These are phyloP conservation scores for Cataglyphis rosenhaueri DNA, from an alignment of 2,888 invertebrate species.

Conservation along the genomic window DNA sequence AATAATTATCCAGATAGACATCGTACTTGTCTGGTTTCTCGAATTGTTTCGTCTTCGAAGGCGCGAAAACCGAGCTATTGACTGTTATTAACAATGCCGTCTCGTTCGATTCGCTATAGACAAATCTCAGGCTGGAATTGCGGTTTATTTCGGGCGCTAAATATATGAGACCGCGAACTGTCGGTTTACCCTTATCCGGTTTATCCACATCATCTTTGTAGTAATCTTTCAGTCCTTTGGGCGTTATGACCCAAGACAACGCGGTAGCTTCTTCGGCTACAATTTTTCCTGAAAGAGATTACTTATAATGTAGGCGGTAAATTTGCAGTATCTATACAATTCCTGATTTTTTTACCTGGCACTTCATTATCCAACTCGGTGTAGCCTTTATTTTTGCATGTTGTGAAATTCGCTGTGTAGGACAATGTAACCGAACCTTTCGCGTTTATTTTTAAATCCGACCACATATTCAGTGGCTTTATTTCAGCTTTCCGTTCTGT, in stretches of 20 bases:
- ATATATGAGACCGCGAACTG: conserved; percentile 82
- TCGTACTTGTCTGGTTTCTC: conserved; percentile 83
- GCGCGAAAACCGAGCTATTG: neutral
- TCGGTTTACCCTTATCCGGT: conserved; percentile 80
- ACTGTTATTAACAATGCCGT: neutral
- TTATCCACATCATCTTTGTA: conserved; percentile 79
- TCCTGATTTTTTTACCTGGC: conserved; percentile 13
- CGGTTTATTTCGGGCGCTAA: conserved; percentile 31
- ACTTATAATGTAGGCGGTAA: neutral
- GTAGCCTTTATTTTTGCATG: conserved; percentile 53
- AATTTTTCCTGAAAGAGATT: conserved; percentile 48
- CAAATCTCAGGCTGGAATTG: conserved; percentile 17
- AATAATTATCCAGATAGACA: conserved; percentile 83
- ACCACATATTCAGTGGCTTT: conserved; percentile 72
- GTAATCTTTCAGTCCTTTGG: neutral
- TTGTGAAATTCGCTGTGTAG: conserved; percentile 62
- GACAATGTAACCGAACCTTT: conserved; percentile 6
- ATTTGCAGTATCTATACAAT: neutral
- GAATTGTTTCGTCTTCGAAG: conserved; percentile 75
- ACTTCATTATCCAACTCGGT: neutral
- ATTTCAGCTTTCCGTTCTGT: conserved; percentile 56
- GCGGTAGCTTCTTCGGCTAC: conserved; percentile 45
- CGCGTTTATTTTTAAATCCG: conserved; percentile 65
- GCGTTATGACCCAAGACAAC: conserved; percentile 67
- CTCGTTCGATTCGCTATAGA: neutral